phyloP scores from a whole-genome alignment of 2,113 vertebrate species.

The Podilymbus podiceps region DNA sequence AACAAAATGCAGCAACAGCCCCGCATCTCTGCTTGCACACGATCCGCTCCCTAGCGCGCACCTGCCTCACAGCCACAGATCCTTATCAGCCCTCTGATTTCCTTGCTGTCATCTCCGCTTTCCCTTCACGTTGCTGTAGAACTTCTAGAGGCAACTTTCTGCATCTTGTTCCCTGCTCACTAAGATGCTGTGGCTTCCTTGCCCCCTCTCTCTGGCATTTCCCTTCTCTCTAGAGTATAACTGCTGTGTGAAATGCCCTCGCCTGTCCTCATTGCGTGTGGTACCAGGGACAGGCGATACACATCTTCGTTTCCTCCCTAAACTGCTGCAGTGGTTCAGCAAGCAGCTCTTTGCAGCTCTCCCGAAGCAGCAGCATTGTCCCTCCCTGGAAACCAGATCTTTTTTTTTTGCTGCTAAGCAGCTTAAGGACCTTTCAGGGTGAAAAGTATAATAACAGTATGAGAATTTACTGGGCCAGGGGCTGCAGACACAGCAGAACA shows the following conservation, averaged over 20 bases:
- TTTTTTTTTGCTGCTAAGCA: neutral
- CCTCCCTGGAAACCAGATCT: neutral
- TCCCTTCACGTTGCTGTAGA: neutral
- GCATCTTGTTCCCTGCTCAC: neutral
- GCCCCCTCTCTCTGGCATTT: neutral
- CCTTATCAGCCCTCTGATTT: neutral
- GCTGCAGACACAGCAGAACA: neutral
- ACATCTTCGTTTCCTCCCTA: neutral
- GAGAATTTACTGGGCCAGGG: neutral
- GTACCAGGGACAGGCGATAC: neutral
- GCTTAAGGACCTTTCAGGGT: neutral
- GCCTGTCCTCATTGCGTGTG: rapidly evolving
- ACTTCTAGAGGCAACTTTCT: neutral
- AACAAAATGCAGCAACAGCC: neutral
- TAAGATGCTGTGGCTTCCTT: neutral
- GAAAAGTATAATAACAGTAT: neutral
- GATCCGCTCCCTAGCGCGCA: neutral
- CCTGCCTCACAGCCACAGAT: constrained; percentile 25
- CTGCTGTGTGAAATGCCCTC: neutral
- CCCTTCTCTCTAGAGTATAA: neutral
- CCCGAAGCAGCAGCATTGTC: neutral
- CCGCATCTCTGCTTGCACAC: neutral
- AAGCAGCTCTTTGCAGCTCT: neutral
- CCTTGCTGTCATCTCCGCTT: neutral
- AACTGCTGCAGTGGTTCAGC: neutral